These are phyloP conservation scores for Drosophila elegans DNA, from an alignment of 1,140 invertebrate species.

Conservation along the genomic window DNA sequence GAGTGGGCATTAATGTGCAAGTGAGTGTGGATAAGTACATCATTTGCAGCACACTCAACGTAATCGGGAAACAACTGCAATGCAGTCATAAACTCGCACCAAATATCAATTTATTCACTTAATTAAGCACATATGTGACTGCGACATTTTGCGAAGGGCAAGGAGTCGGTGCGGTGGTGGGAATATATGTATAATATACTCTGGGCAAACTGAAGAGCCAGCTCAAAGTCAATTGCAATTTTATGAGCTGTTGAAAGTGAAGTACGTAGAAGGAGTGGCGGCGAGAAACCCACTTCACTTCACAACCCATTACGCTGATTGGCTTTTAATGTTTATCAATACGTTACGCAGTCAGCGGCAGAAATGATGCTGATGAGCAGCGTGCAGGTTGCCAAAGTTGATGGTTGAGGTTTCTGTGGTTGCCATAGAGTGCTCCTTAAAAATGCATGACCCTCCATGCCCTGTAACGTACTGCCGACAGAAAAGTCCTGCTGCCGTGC, in stretches of 20 bases:
- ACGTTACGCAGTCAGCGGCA: conserved; percentile 60
- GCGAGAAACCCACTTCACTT: conserved; percentile 48
- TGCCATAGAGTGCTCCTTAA: conserved; percentile 54
- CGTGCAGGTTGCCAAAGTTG: conserved; percentile 14
- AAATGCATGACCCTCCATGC: conserved; percentile 47
- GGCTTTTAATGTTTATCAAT: conserved; percentile 83
- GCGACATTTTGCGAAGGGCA: conserved; percentile 64
- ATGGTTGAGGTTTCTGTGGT: conserved; percentile 38
- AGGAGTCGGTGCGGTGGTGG: background rate
- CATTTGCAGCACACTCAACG: conserved; percentile 56
- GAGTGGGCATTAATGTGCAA: conserved; percentile 17
- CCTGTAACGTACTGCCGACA: conserved; percentile 6
- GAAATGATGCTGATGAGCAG: conserved; percentile 24
- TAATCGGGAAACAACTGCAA: conserved; percentile 68
- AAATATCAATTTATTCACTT: conserved; percentile 82
- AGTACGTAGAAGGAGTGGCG: conserved; percentile 48
- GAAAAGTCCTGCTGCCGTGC: conserved; percentile 36
- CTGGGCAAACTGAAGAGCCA: conserved; percentile 6
- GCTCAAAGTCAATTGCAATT: conserved; percentile 80
- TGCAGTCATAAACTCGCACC: conserved; percentile 78
- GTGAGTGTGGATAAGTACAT: conserved; percentile 38
- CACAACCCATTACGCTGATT: conserved; percentile 81
- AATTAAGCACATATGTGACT: conserved; percentile 81
- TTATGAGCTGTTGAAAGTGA: conserved; percentile 81
- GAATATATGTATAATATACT: background rate